A percentile compares a stretch with the other conserved stretches of the same genome.
These are phyloP conservation scores for Etia nguti DNA, from an alignment of 2,113 vertebrate species.

Conservation along the genomic window DNA sequence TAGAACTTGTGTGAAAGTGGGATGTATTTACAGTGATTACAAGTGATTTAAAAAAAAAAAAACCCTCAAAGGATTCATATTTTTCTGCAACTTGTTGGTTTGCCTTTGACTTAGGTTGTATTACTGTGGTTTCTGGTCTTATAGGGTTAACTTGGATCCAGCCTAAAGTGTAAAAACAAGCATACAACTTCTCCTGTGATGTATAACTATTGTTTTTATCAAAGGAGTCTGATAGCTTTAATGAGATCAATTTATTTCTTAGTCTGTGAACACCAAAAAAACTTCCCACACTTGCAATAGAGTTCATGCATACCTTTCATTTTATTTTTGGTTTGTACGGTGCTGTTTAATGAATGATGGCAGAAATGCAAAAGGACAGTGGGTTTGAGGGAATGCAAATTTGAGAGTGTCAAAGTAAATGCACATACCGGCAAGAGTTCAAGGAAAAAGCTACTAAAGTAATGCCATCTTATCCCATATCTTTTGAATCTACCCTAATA, in stretches of 20 bases:
- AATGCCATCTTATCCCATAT: not conserved
- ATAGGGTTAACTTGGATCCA: not conserved
- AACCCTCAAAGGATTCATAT: not conserved
- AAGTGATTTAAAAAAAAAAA: too few relatives aligned
- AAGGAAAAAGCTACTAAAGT: not conserved
- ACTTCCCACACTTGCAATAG: not conserved
- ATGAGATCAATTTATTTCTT: too few relatives aligned
- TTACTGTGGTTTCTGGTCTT: not conserved
- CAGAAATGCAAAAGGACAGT: not conserved
- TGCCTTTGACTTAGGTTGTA: not conserved
- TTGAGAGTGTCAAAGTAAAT: not conserved
- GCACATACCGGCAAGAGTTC: not conserved
- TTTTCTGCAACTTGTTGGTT: not conserved
- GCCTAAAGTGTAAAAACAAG: not conserved
- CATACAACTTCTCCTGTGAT: too few relatives aligned
- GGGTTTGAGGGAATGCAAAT: not conserved
- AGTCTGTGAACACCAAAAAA: too few relatives aligned
- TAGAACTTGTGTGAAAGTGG: too few relatives aligned
- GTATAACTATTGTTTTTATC: too few relatives aligned
- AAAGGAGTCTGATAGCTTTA: not conserved
- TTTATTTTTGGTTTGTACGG: not conserved
- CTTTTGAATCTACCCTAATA: not conserved
- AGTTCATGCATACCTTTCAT: not conserved
- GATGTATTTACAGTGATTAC: too few relatives aligned
- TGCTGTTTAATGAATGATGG: not conserved